phyloP scores from a whole-genome alignment of 2,113 vertebrate species.

The Gambusia affinis region DNA sequence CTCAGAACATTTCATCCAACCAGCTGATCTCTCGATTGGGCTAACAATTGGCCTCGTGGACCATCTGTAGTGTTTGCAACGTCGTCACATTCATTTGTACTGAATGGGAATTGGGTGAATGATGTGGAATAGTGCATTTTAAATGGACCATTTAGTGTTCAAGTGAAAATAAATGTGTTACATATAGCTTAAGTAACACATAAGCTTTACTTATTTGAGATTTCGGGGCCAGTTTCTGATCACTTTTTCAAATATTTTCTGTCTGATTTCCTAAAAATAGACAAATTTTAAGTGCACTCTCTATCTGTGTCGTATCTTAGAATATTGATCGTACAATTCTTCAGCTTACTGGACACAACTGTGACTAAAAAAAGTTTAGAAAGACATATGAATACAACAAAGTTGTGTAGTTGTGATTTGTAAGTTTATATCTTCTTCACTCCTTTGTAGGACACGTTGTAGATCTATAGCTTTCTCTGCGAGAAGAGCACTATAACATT shows the following conservation, averaged over 20 bases:
- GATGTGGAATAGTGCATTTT: neutral
- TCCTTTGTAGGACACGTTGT: too few relatives aligned
- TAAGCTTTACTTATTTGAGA: too few relatives aligned
- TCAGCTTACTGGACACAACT: neutral
- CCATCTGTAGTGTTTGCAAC: neutral
- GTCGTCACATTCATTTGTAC: neutral
- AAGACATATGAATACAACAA: too few relatives aligned
- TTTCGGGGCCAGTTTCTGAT: too few relatives aligned
- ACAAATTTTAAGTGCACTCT: neutral
- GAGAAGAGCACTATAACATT: neutral
- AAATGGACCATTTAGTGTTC: neutral
- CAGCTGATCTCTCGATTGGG: conserved; percentile 2
- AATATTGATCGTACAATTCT: neutral
- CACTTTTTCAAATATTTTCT: too few relatives aligned
- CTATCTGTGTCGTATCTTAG: neutral
- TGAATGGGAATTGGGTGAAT: neutral
- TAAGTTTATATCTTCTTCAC: too few relatives aligned
- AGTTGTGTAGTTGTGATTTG: too few relatives aligned
- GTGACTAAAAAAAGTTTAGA: neutral
- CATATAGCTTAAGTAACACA: too few relatives aligned
- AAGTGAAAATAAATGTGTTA: neutral
- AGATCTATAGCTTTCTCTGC: neutral
- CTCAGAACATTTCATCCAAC: neutral
- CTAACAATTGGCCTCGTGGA: neutral
- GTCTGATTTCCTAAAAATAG: too few relatives aligned